phyloP scores from a whole-genome alignment of 2,888 invertebrate species.

The Julus scandinavius region DNA sequence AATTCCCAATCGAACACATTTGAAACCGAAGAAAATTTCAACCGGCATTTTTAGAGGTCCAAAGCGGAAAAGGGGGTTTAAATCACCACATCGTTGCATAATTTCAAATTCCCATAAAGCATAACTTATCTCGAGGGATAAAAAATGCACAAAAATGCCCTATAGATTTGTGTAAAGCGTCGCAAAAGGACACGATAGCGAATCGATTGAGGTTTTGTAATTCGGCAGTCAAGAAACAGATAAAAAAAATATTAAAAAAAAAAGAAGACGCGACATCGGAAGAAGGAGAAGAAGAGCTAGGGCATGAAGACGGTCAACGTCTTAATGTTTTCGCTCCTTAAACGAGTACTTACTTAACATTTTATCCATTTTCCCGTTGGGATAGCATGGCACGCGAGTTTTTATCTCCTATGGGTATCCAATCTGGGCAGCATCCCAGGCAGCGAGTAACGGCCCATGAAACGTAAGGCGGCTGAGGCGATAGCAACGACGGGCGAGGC shows the following conservation, averaged over 20 bases:
- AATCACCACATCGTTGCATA: too few species aligned
- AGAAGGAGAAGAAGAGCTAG: background rate
- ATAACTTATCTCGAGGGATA: too few species aligned
- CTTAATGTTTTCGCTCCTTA: too few species aligned
- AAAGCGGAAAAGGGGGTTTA: too few species aligned
- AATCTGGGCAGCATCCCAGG: conserved; percentile 39
- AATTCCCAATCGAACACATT: too few species aligned
- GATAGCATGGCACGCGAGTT: conserved; percentile 45
- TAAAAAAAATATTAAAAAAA: background rate
- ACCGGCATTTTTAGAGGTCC: too few species aligned
- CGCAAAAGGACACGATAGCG: background rate
- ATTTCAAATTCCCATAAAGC: too few species aligned
- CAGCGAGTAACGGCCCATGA: background rate
- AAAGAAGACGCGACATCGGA: background rate
- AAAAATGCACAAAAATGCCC: too few species aligned
- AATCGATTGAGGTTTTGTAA: background rate
- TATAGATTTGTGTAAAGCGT: background rate
- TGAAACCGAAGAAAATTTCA: too few species aligned
- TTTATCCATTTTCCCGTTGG: conserved; percentile 51
- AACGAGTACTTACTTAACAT: conserved; percentile 44
- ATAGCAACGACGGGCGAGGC: background rate
- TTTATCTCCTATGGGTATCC: conserved; percentile 49
- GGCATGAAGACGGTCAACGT: background rate
- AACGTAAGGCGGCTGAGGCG: background rate
- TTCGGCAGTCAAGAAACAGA: background rate